Evolutionary conservation across 2,888 invertebrate genomes (phyloP).

Genomic region (Parnassius mnemosyne): DNA sequence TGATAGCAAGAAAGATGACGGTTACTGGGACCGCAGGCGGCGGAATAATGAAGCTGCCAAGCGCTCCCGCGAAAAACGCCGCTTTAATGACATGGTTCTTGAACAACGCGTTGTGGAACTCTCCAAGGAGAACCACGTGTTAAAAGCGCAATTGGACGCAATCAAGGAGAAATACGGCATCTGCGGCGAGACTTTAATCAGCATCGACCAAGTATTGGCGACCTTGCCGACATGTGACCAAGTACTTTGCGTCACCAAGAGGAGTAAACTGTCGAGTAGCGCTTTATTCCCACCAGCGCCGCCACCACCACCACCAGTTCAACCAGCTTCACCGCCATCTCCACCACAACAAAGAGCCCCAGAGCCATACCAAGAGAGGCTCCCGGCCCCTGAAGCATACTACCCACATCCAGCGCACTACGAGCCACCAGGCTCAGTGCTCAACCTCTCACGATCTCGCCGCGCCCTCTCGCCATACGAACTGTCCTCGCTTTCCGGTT

Average conservation of each 20-base stretch:
- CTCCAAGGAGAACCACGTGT: constrained; percentile 96
- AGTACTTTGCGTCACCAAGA: constrained; percentile 90
- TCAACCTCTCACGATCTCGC: constrained; percentile 85
- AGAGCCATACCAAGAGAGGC: constrained; percentile 71
- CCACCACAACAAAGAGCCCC: constrained; percentile 80
- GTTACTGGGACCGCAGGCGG: constrained; percentile 97
- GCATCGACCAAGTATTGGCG: constrained; percentile 93
- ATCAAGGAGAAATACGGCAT: constrained; percentile 96
- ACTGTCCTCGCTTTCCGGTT: constrained; percentile 86
- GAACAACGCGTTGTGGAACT: constrained; percentile 96
- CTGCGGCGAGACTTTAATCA: constrained; percentile 91
- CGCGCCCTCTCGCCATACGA: constrained; percentile 89
- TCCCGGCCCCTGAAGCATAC: constrained; percentile 71
- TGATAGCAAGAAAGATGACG: constrained; percentile 97
- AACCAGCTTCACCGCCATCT: constrained; percentile 72
- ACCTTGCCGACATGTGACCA: constrained; percentile 92
- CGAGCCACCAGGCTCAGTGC: constrained; percentile 83
- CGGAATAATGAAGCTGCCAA: constrained; percentile 99
- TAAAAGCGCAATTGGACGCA: constrained; percentile 95
- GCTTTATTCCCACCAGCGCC: constrained; percentile 80
- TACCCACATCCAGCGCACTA: constrained; percentile 79
- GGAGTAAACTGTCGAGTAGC: constrained; percentile 76
- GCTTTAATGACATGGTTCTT: constrained; percentile 97
- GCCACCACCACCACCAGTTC: constrained; percentile 76
- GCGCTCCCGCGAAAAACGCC: constrained; percentile 96